Evolutionary conservation across 2,797 vertebrate species (phyloP).

Genomic region (Scolopax bukidnonensis): DNA sequence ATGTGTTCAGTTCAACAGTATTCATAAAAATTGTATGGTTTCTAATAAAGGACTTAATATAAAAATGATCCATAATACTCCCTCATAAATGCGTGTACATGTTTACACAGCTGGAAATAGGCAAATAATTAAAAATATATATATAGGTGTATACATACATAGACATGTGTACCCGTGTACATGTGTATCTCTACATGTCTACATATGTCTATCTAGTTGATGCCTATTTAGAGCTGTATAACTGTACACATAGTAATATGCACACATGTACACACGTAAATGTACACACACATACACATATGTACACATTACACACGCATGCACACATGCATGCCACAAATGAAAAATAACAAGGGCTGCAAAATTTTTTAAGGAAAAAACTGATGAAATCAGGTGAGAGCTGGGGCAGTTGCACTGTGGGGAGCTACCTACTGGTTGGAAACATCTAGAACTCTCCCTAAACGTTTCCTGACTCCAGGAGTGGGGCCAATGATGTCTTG

Average conservation of each 20-base stretch:
- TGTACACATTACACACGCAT: accelerated
- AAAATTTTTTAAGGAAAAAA: not conserved
- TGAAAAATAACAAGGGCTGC: not conserved
- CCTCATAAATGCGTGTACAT: not conserved
- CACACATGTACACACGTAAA: accelerated
- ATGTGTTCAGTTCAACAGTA: not conserved
- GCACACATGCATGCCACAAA: not conserved
- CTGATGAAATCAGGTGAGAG: not conserved
- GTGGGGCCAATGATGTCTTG: not conserved
- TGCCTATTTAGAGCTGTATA: not conserved
- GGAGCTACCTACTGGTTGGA: not conserved
- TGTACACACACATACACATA: not conserved
- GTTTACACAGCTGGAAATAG: not conserved
- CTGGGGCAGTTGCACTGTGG: not conserved
- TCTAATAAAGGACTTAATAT: not conserved
- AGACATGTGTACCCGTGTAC: accelerated
- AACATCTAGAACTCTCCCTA: not conserved
- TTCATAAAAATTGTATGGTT: not conserved
- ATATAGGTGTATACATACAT: too few species aligned
- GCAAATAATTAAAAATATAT: not conserved
- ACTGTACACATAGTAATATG: not conserved
- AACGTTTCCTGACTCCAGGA: not conserved
- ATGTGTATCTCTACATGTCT: not conserved
- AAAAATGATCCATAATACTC: not conserved
- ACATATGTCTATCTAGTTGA: not conserved